These are phyloP conservation scores for Clytia hemisphaerica DNA, from an alignment of 30 jellyfish, hydroid and myxozoan species.

Conservation along the genomic window DNA sequence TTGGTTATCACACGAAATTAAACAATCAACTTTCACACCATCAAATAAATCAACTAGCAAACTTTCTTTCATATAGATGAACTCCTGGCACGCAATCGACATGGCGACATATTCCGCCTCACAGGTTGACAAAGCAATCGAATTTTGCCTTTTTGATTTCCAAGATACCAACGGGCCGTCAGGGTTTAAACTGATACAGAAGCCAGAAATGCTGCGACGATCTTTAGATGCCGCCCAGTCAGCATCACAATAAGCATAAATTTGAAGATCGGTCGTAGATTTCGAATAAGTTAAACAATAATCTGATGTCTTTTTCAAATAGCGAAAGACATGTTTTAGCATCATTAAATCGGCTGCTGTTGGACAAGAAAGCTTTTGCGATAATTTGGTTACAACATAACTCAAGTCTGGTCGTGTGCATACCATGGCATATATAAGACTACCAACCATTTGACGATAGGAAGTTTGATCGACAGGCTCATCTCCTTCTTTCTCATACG, in stretches of 20 bases:
- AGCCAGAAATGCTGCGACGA: not conserved
- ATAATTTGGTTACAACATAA: slow-evolving; percentile 28
- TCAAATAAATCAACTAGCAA: no score
- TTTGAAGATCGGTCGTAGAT: not conserved
- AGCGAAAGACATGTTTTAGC: slow-evolving; percentile 34
- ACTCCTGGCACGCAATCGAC: no score
- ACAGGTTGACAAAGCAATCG: no score
- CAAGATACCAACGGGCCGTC: no score
- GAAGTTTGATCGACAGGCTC: not conserved
- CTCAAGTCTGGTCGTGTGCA: slow-evolving; percentile 36
- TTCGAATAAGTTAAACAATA: slow-evolving; percentile 11
- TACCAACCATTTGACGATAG: slow-evolving; percentile 43
- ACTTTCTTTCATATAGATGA: no score
- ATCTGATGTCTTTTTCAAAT: slow-evolving; percentile 11
- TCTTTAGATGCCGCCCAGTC: slow-evolving; percentile 19
- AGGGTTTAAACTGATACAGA: no score
- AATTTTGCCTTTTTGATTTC: no score
- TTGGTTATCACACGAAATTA: no score
- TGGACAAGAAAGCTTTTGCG: slow-evolving; percentile 35
- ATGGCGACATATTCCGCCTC: no score
- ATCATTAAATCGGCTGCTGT: slow-evolving; percentile 5
- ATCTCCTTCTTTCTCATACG: not conserved
- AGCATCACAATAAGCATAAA: slow-evolving; percentile 20
- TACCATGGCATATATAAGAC: slow-evolving; percentile 37
- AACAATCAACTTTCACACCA: no score